Evolutionary conservation across 1,140 invertebrate species (phyloP), one percentile per base, ranked within the genome.

Genomic region (Ganaspis sp.): DNA sequence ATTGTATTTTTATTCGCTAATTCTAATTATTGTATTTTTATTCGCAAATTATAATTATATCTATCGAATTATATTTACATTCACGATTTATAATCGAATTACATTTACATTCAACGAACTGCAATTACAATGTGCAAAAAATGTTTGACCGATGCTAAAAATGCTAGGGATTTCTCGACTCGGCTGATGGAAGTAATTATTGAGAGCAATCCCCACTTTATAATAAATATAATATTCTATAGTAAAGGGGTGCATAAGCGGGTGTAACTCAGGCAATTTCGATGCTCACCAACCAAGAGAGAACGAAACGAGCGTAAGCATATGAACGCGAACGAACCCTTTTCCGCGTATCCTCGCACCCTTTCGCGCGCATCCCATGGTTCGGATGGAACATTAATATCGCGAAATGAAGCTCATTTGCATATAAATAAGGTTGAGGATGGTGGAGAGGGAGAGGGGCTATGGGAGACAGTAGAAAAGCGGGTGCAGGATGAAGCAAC

Each of bases 321-420:
- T 87, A 90, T 87, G 86, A 87, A 85, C 86, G 77, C 77, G 83
- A 75, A 82, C 84, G 81, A 87, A 88, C 88, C 89, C 88, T 89
- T 91, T 90, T 86, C 86, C 86, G 84, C 85, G 87, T 88, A 87
- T 88, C 81, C 86, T 86, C 81, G 83, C 87, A 88, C 88, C 88
- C 88, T 88, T 89, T 89, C 84, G 84, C 82, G 84, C 81, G 92
- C 91, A 91, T 91, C 92, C 90, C 90, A 90, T 91, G 92, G 92
- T 85, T 87, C 84, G 87, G 89, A 85, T 87, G 92, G 93, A 93
- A 94, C 94, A 95, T 95, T 95, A 95, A 95, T 95, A 95, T 95
- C 94, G 94, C 93, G 94, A 95, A 95, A 95, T 95, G 94, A 95
- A 95, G 94, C 94, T 95, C 94, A 95, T 95, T 95, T 95, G 93